Evolutionary conservation across 23 tunicate genomes (phyloP).

Genomic region (Halocynthia aurantium): DNA sequence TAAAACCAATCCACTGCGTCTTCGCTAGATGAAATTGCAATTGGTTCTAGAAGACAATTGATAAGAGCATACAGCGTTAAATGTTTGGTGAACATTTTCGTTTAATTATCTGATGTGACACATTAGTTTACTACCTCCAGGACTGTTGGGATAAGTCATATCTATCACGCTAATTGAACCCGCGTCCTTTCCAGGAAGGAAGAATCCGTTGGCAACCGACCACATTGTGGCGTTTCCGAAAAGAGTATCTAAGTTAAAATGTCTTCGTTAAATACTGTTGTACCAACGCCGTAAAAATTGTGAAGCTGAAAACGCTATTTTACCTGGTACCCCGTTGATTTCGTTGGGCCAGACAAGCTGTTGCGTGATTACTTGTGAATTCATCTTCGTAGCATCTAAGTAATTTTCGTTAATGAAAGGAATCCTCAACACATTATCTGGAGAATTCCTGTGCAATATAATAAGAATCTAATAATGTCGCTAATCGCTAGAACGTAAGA

Average conservation of each 20-base stretch:
- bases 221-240: constrained; percentile 32
- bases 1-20: constrained; percentile 61
- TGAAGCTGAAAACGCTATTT: neutral
- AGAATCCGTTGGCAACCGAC: constrained; percentile 62
- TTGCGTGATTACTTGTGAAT: constrained; percentile 29
- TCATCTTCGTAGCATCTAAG: constrained; percentile 36
- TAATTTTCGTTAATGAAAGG: constrained; percentile 55
- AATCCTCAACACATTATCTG: constrained; percentile 49
- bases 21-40: constrained; percentile 41
- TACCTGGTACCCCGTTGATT: constrained; percentile 63
- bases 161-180: constrained; percentile 62
- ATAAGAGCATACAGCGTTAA: neutral
- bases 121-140: constrained; percentile 23
- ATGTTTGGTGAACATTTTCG: neutral
- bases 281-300: neutral
- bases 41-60: constrained; percentile 28
- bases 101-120: neutral
- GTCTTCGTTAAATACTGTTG: neutral
- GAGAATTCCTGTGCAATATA: constrained; percentile 28
- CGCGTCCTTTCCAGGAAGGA: constrained; percentile 64
- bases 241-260: constrained; percentile 34
- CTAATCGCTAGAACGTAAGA: neutral
- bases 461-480: neutral
- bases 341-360: constrained; percentile 74
- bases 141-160: constrained; percentile 61